Evolutionary conservation across 2,797 vertebrate species (phyloP).

Genomic region (Sebastes taczanowskii): DNA sequence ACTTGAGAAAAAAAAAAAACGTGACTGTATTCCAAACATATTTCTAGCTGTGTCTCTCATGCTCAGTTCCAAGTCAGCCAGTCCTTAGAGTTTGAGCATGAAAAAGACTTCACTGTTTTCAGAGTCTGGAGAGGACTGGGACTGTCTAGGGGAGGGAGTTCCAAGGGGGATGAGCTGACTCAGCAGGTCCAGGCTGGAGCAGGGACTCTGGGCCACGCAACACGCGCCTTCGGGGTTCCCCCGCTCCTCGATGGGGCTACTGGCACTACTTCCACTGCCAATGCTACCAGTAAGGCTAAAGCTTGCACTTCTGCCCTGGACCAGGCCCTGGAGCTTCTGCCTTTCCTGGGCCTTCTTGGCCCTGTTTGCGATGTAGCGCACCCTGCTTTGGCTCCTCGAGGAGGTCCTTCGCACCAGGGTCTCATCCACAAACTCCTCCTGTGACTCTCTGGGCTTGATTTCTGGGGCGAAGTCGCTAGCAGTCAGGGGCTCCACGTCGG

Average conservation of each 20-base stretch:
- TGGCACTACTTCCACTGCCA: slow-evolving; percentile 37
- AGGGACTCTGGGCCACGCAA: slow-evolving; percentile 83
- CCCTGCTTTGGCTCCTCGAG: slow-evolving; percentile 92
- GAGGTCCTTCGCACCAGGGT: slow-evolving; percentile 86
- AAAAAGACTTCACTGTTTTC: slow-evolving; percentile 85
- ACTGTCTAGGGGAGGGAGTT: slow-evolving; percentile 55
- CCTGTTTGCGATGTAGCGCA: slow-evolving; percentile 92
- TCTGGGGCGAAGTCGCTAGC: slow-evolving; percentile 70
- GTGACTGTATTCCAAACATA: slow-evolving; percentile 32
- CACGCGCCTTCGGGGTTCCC: slow-evolving; percentile 94
- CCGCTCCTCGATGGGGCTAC: slow-evolving; percentile 88
- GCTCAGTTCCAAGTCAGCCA: slow-evolving; percentile 52
- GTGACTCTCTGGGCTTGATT: not conserved
- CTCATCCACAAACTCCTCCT: slow-evolving; percentile 66
- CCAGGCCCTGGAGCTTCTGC: slow-evolving; percentile 84
- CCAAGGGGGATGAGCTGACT: slow-evolving; percentile 62
- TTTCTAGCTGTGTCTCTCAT: slow-evolving; percentile 45
- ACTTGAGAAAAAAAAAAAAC: slow-evolving; percentile 37
- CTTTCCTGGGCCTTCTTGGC: slow-evolving; percentile 93
- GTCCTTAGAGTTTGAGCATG: slow-evolving; percentile 83
- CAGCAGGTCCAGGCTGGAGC: slow-evolving; percentile 76
- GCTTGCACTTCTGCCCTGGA: slow-evolving; percentile 57
- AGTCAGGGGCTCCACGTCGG: slow-evolving; percentile 82
- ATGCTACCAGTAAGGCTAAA: slow-evolving; percentile 34
- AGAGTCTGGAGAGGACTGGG: slow-evolving; percentile 45